phyloP scores from a whole-genome alignment of 2,797 vertebrate genomes.

The Poecilia picta region DNA sequence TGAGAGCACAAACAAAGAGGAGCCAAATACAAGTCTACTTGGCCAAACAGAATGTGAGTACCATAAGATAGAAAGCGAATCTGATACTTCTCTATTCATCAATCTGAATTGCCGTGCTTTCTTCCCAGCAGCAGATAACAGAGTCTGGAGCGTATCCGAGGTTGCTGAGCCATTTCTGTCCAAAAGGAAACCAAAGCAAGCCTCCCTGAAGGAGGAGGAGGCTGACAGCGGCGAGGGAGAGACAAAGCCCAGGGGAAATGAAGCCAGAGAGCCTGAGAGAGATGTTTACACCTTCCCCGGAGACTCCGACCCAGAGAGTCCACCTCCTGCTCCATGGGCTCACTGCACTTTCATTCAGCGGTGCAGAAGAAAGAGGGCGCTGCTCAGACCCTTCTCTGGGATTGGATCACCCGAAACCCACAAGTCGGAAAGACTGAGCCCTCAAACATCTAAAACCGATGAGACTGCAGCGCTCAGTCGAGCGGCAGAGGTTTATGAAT shows the following conservation, averaged over 20 bases:
- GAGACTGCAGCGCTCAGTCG: slow-evolving; percentile 25
- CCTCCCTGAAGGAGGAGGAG: slow-evolving; percentile 66
- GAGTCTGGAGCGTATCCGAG: slow-evolving; percentile 65
- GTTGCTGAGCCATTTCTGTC: slow-evolving; percentile 63
- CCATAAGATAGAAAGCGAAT: slow-evolving; percentile 24
- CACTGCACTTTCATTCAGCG: slow-evolving; percentile 83
- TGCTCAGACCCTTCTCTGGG: slow-evolving; percentile 82
- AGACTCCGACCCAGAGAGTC: slow-evolving; percentile 83
- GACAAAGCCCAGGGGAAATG: slow-evolving; percentile 47
- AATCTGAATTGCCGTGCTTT: slow-evolving; percentile 34
- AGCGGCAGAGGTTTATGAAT: slow-evolving; percentile 58
- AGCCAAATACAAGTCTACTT: slow-evolving; percentile 65
- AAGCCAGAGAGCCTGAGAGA: slow-evolving; percentile 55
- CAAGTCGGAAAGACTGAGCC: slow-evolving; percentile 42
- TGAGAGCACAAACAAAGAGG: slow-evolving; percentile 64
- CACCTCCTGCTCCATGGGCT: slow-evolving; percentile 82
- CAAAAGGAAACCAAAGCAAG: slow-evolving; percentile 76
- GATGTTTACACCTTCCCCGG: slow-evolving; percentile 84
- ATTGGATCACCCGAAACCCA: slow-evolving; percentile 57
- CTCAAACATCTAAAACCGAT: slow-evolving; percentile 46
- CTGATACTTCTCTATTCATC: slow-evolving; percentile 23
- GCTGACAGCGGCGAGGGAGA: slow-evolving; percentile 41
- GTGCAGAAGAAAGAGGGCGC: slow-evolving; percentile 78
- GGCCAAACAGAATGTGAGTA: slow-evolving; percentile 68
- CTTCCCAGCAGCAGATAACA: slow-evolving; percentile 67